Base-by-base conservation (phyloP, 1,140 invertebrate genomes). In the Probaryconus sp. region DNA sequence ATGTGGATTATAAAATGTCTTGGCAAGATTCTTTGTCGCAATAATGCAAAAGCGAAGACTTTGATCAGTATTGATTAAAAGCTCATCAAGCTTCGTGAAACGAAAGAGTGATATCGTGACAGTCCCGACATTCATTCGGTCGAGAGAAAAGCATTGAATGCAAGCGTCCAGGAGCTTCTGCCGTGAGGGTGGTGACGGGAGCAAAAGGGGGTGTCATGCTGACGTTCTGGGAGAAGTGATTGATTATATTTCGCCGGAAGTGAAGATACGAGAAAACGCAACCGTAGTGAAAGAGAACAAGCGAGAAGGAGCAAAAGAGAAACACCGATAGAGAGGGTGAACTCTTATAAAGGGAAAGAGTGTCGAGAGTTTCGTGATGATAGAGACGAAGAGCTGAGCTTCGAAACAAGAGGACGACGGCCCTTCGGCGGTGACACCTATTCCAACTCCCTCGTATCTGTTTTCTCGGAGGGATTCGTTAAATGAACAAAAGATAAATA, bases 191-290 rank as follows among this genome's bases (percentile, higher is more conserved):
- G 80, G 81, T 38, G 58, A 83, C 79, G 79, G 83, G 81, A 81
- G 83, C 67, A 78, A 81, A 82, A 85, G 82, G 81, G 83, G 82
- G 81, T 85, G 83, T 85, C 85, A 84, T 78, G 85, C 82, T 78
- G 80, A 81, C 79, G 77, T 75, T 76, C 74, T 71, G 81, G 81
- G 83, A 85, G 85, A 81, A 86, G 85, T 87, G 86, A 87, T 87
- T 88, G 85, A 88, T 87, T 72, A 83, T 88, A 80, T 87, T 87
- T 85, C 81, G 80, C 80, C 83, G 85, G 86, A 88, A 87, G 83
- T 85, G 70, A 80, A 79, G 70, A 69, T 74, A 78, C 58, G 69
- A 74, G 67, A 63, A 74, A 76, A 63, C 53, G 45, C 60, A 53
- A 69, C 31, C 50, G 47, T 67, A 51, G 75, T 48, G 65, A 72